Base-by-base conservation (phyloP, 2,113 vertebrate species). In the Trogon melanurus region DNA sequence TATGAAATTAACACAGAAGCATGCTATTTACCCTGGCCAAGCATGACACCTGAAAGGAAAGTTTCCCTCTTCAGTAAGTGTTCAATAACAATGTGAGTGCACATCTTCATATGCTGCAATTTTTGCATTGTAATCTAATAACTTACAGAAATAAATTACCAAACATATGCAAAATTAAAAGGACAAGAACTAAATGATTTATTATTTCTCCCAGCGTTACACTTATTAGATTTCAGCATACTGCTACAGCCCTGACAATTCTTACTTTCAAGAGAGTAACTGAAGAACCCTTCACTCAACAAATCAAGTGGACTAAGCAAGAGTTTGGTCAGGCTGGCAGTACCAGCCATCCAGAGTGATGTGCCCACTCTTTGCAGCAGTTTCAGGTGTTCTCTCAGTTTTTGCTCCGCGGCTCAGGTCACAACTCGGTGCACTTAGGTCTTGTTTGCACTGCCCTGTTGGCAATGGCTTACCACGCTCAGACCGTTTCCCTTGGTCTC, bases 231-330 rank as follows among this genome's bases (percentile, higher is more conserved):
- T 97, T 95, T 97, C 92, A 90, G 64, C 70, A 88, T 85, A 92
- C 57, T 89, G 57, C 65, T 81, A 89, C 71, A 88, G 60, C 56
- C 67, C 84, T 89, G 56, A 79, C 61, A 93, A 85, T 83, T 95
- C 78, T 91, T 84, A 92, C 91, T 95, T 97, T 94, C 90, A 89
- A 97, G 93, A 94, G 87, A 95, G 78, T 91, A 97, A 96, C 79
- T 70, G 69, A 95, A 95, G 84, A 96, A 87, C 21, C 25, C 57
- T 93, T 95, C 94, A 41, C 11, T 41, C 41, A 41, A 41, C 41
- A 41, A 41, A 41, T 41, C 13, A 41, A 41, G 13, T 41, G 41
- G 41, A 41, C 41, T 41, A 41, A 41, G 18, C 18, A 9, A 53
- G 36, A 6, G 26, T 13, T 25, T 70, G 25, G 34, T 45, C 48